Evolutionary conservation across 1,140 invertebrate species (phyloP).

Genomic region (Apis laboriosa): DNA sequence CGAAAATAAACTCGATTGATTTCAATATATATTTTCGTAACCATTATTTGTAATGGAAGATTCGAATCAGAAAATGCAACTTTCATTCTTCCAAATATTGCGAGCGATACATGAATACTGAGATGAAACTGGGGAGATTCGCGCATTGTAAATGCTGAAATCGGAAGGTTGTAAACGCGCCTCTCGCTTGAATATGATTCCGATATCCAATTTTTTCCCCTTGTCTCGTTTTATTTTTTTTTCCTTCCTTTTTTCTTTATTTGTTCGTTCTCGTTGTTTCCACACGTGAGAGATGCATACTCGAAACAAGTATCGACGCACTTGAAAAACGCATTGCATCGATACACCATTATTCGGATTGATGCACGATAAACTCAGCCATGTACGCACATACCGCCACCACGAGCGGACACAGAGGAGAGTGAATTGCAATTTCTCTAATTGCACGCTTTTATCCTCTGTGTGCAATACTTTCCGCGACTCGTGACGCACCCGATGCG

Average conservation of each 20-base stretch:
- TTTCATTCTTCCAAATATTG: background rate
- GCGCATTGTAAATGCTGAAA: background rate
- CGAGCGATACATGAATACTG: conserved; percentile 12
- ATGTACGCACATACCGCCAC: too few species aligned
- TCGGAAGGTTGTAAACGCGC: background rate
- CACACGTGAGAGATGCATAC: conserved; percentile 40
- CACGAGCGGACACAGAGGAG: too few species aligned
- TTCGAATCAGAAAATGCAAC: background rate
- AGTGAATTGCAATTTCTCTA: conserved; percentile 62
- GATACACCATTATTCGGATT: conserved; percentile 65
- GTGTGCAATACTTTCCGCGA: conserved; percentile 57
- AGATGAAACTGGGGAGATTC: background rate
- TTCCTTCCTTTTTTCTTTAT: background rate
- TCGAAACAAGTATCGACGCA: conserved; percentile 55
- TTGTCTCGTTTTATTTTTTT: background rate
- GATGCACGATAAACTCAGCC: conserved; percentile 59
- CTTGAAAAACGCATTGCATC: conserved; percentile 63
- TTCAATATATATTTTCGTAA: background rate
- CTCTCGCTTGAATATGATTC: conserved; percentile 23
- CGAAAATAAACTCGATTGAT: background rate
- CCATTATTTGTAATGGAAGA: background rate
- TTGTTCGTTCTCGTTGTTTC: conserved; percentile 8
- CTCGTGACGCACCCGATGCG: conserved; percentile 45
- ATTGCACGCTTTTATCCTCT: conserved; percentile 63
- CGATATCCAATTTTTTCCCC: background rate